Percentiles rank a stretch among this genome's conserved stretches.
Evolutionary conservation across 2,797 vertebrate species (phyloP).

Genomic region (Novumbra hubbsi): DNA sequence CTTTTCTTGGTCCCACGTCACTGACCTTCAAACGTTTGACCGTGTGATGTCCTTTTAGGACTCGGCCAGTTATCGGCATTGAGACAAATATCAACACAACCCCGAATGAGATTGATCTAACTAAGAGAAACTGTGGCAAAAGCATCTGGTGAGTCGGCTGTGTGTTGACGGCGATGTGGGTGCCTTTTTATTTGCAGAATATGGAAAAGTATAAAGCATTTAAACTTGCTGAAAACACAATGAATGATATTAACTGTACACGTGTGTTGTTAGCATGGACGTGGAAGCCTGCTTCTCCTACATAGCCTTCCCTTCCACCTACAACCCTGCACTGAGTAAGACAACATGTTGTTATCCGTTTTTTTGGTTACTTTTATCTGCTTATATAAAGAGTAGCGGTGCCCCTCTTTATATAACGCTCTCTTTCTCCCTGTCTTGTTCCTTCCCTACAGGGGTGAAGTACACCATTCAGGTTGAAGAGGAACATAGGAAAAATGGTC

Average conservation of each 20-base stretch:
- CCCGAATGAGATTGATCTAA: constrained; percentile 84
- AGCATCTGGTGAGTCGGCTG: constrained; percentile 64
- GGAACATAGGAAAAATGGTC: constrained; percentile 66
- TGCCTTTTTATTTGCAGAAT: neutral
- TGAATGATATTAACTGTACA: neutral
- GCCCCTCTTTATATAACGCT: neutral
- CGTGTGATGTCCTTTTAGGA: constrained; percentile 62
- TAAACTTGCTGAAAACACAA: neutral
- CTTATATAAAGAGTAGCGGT: neutral
- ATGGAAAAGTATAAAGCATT: neutral
- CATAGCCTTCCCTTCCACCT: constrained; percentile 75
- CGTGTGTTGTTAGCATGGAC: constrained; percentile 72
- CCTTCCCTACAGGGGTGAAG: constrained; percentile 68
- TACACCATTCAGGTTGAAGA: constrained; percentile 82
- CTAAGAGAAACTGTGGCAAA: constrained; percentile 71
- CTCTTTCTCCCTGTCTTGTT: neutral
- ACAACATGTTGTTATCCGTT: constrained; percentile 27
- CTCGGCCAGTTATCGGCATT: constrained; percentile 87
- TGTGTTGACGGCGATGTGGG: constrained; percentile 42
- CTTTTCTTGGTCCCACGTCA: neutral
- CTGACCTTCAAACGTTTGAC: neutral
- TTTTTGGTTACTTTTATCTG: neutral
- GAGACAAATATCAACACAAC: constrained; percentile 77
- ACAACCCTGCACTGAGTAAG: constrained; percentile 86
- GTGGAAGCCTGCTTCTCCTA: constrained; percentile 86